Conservation (phyloP, 2,888 invertebrate species). For the Plebejus melissa region DNA sequence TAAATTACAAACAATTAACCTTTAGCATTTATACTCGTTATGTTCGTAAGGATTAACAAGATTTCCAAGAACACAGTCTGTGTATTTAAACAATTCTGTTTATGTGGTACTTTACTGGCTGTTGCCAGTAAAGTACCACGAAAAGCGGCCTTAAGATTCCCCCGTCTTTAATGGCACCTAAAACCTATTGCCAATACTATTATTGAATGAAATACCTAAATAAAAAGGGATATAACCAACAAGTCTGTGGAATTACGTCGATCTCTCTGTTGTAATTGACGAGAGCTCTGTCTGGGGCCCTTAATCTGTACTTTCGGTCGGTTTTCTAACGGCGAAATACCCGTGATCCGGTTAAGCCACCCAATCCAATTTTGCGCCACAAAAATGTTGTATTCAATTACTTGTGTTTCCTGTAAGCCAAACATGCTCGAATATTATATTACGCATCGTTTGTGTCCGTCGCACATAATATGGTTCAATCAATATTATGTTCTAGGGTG, state of each 20-base stretch:
- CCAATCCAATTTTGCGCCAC: slow-evolving; percentile 28
- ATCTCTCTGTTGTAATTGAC: slow-evolving; percentile 15
- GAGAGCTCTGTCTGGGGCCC: slow-evolving; percentile 8
- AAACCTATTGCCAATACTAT: not conserved
- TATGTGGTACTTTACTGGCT: not conserved
- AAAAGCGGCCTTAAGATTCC: no score
- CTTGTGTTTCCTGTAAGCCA: slow-evolving; percentile 21
- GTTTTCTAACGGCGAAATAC: slow-evolving; percentile 41
- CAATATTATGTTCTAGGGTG: not conserved
- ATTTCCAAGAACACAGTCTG: not conserved
- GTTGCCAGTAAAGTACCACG: not conserved
- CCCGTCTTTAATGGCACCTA: not conserved
- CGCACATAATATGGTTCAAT: not conserved
- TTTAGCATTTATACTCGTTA: slow-evolving; percentile 1
- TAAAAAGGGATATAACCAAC: not conserved
- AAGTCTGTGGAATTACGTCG: not conserved
- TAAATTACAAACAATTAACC: slow-evolving; percentile 14
- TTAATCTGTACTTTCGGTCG: slow-evolving; percentile 27
- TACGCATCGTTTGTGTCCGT: not conserved
- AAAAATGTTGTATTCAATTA: slow-evolving; percentile 21
- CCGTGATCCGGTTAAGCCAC: slow-evolving; percentile 28
- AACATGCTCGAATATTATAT: slow-evolving; percentile 19
- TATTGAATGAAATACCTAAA: not conserved
- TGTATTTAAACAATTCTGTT: not conserved
- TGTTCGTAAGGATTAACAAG: slow-evolving; percentile 1